A percentile compares a stretch with the other conserved stretches of the same genome.
Evolutionary conservation across 2,797 vertebrate genomes (phyloP).

Genomic region (Cossypha polioptera): DNA sequence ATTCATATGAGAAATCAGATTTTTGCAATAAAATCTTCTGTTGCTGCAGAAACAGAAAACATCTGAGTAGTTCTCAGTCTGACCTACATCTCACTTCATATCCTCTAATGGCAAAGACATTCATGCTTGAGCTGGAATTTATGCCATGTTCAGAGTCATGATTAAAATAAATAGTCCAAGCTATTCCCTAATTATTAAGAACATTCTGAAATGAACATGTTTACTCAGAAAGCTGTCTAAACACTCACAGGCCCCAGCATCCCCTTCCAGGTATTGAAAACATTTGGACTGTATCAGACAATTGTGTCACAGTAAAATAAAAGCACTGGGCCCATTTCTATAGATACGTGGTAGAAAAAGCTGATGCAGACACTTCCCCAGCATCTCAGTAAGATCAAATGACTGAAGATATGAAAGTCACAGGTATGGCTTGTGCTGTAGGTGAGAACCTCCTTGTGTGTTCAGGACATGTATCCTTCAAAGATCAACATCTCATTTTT

Average conservation of each 20-base stretch:
- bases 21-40: conserved; percentile 3
- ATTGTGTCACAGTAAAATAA: background rate
- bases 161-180: background rate
- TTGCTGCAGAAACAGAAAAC: background rate
- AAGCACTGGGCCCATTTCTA: background rate
- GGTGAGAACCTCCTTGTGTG: background rate
- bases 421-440: background rate
- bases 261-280: background rate
- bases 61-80: background rate
- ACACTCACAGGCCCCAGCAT: background rate
- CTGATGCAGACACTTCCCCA: background rate
- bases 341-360: background rate
- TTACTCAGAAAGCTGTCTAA: background rate
- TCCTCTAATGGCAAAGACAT: background rate
- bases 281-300: background rate
- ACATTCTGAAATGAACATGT: background rate
- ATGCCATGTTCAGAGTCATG: background rate
- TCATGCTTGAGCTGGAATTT: background rate
- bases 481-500: background rate
- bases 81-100: background rate
- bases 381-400: background rate
- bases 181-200: background rate
- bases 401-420: background rate
- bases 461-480: background rate
- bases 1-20: background rate